A percentile compares a stretch with the other conserved stretches of the same genome.
Evolutionary conservation across 2,888 invertebrate genomes (phyloP).

Genomic region (Xestia c-nigrum): DNA sequence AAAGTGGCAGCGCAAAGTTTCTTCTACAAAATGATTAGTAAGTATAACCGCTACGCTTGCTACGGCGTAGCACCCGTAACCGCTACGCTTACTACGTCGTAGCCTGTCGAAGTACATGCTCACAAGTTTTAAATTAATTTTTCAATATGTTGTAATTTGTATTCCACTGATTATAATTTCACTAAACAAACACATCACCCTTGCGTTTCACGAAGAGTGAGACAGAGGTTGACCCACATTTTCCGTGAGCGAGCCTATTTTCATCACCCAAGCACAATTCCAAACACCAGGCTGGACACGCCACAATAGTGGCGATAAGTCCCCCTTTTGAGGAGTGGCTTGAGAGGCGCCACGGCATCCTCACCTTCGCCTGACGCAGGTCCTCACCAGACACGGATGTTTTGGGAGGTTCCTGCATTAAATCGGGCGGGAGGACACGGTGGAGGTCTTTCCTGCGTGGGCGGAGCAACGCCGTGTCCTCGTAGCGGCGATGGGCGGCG

Average conservation of each 20-base stretch:
- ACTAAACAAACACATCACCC: neutral
- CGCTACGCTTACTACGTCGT: constrained; percentile 17
- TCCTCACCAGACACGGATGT: too few species aligned
- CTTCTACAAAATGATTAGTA: neutral
- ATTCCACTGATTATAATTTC: neutral
- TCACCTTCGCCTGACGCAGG: too few species aligned
- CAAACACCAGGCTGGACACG: neutral
- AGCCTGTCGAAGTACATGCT: neutral
- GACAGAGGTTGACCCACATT: neutral
- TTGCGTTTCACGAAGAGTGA: neutral
- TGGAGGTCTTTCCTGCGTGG: too few species aligned
- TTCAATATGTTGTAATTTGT: neutral
- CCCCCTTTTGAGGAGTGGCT: too few species aligned
- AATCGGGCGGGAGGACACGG: too few species aligned
- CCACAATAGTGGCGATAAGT: too few species aligned
- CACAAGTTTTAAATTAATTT: neutral
- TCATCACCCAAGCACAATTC: neutral
- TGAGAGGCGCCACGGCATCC: too few species aligned
- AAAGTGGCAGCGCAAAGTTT: neutral
- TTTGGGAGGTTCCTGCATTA: too few species aligned
- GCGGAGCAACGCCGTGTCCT: too few species aligned
- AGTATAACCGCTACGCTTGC: neutral
- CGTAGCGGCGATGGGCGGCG: too few species aligned
- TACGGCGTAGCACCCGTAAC: constrained; percentile 13
- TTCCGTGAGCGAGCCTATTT: neutral